Conservation (phyloP, 1,140 invertebrate genomes). For the Battus philenor region DNA sequence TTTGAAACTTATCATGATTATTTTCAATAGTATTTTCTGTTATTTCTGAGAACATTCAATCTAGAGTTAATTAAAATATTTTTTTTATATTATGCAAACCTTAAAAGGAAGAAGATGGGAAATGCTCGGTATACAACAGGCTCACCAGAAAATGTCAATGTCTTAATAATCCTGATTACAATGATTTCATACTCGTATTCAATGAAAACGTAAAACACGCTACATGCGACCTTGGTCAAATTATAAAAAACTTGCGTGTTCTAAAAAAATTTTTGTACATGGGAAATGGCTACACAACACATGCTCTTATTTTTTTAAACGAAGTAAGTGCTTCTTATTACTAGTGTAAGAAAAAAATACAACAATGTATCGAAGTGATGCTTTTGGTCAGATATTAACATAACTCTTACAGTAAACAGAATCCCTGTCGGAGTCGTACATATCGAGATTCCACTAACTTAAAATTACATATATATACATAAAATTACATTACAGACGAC, state of each 20-base stretch:
- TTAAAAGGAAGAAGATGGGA: conserved; percentile 28
- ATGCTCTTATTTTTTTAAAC: conserved; percentile 58
- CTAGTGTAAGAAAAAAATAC: not conserved
- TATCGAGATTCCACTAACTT: too few relatives aligned
- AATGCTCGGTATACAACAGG: conserved; percentile 57
- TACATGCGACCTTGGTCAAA: conserved; percentile 47
- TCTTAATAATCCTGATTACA: conserved; percentile 47
- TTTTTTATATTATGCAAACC: too few relatives aligned
- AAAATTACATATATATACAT: too few relatives aligned
- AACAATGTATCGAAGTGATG: too few relatives aligned
- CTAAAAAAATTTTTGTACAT: conserved; percentile 62
- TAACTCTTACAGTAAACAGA: too few relatives aligned
- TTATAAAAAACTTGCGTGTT: conserved; percentile 61
- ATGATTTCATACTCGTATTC: conserved; percentile 62
- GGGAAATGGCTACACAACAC: conserved; percentile 45
- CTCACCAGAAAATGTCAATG: conserved; percentile 59
- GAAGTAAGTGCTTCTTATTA: conserved; percentile 31
- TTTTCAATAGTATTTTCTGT: not conserved
- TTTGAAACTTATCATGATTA: not conserved
- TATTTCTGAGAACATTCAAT: not conserved
- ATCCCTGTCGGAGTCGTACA: too few relatives aligned
- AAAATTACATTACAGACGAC: too few relatives aligned
- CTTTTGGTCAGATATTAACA: too few relatives aligned
- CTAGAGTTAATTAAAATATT: too few relatives aligned
- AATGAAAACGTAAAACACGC: conserved; percentile 51